Percentiles rank a stretch among this genome's conserved stretches.
Conservation (phyloP, 1,140 invertebrate species). For the Drosophila virilis region DNA sequence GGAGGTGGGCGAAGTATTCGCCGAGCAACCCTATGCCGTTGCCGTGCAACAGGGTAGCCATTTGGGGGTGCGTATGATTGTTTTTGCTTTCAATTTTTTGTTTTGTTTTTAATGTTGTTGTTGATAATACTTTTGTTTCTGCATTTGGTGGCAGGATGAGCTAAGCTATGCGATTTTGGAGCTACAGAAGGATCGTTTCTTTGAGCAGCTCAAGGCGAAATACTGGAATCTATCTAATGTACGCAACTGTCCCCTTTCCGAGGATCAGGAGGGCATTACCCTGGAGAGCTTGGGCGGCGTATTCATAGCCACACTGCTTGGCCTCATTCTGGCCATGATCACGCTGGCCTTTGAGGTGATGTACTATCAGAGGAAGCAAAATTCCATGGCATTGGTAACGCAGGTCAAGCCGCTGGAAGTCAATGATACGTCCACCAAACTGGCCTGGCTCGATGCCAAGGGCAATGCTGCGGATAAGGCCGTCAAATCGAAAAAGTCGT, state of each 20-base stretch:
- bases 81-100: too few relatives aligned
- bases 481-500: slow-evolving; percentile 11
- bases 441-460: slow-evolving; percentile 12
- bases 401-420: slow-evolving; percentile 56
- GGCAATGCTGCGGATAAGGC: background rate
- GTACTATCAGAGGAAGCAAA: slow-evolving; percentile 88
- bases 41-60: slow-evolving; percentile 94
- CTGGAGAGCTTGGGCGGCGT: slow-evolving; percentile 95
- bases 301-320: slow-evolving; percentile 94
- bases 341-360: slow-evolving; percentile 92
- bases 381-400: slow-evolving; percentile 29
- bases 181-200: slow-evolving; percentile 93
- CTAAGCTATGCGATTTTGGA: slow-evolving; percentile 91
- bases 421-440: background rate
- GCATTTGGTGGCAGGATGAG: slow-evolving; percentile 87
- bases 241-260: slow-evolving; percentile 88
- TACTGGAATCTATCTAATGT: slow-evolving; percentile 92
- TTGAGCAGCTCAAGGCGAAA: slow-evolving; percentile 90
- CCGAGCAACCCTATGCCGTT: slow-evolving; percentile 94
- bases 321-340: slow-evolving; percentile 91
- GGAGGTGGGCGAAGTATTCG: slow-evolving; percentile 94
- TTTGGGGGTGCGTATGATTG: slow-evolving; percentile 64
- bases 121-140: too few relatives aligned
- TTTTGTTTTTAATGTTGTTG: too few relatives aligned
- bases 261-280: slow-evolving; percentile 94